Evolutionary conservation across 2,113 vertebrate species (phyloP).

Genomic region (Donacobius atricapilla): DNA sequence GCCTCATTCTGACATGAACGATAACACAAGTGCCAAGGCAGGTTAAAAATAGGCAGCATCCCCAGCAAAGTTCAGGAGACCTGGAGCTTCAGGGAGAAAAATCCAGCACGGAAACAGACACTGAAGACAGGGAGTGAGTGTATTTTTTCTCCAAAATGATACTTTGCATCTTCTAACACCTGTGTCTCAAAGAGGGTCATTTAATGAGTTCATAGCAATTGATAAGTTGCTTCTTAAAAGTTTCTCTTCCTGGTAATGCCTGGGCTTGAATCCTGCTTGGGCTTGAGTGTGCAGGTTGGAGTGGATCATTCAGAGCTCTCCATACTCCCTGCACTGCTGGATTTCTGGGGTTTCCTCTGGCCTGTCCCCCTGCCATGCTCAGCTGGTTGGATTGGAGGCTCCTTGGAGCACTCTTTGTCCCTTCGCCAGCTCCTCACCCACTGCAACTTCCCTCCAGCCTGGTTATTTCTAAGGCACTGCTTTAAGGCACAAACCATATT

Average conservation of each 20-base stretch:
- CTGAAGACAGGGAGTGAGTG: not conserved
- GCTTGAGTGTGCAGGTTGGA: not conserved
- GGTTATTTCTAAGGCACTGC: not conserved
- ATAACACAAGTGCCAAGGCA: slow-evolving; percentile 41
- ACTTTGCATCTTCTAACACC: not conserved
- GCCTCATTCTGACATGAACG: slow-evolving; percentile 52
- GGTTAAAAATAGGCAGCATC: slow-evolving; percentile 56
- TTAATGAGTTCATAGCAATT: not conserved
- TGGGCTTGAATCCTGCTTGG: not conserved
- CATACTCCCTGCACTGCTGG: not conserved
- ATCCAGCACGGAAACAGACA: not conserved
- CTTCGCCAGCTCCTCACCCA: not conserved
- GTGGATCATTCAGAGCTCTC: not conserved
- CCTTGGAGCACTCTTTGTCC: not conserved
- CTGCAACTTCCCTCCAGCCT: not conserved
- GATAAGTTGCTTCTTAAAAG: not conserved
- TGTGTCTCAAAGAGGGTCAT: not conserved
- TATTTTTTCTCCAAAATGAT: not conserved
- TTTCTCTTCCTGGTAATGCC: not conserved
- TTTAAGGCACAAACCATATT: not conserved
- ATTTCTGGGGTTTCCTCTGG: not conserved
- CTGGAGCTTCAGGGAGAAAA: slow-evolving; percentile 11
- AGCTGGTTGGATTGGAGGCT: not conserved
- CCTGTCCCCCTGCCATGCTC: not conserved
- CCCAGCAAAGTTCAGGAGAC: slow-evolving; percentile 44